Base-by-base conservation (phyloP, 1,140 invertebrate species). In the Cheumatopsyche charites region DNA sequence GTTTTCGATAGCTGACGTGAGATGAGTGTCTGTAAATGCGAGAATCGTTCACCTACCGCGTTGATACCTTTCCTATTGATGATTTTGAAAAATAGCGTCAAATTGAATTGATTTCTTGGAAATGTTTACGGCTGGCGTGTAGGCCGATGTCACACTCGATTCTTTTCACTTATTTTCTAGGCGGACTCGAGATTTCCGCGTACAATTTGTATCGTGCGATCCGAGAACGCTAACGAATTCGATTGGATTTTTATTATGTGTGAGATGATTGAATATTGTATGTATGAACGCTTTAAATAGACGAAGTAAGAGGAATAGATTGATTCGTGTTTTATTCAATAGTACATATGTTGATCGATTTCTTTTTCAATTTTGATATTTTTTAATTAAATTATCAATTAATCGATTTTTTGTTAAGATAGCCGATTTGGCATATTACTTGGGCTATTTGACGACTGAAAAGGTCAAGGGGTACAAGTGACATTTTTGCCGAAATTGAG, bases 61-160 rank as follows among this genome's bases (percentile, higher is more conserved):
- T 74, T 62, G 73, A 70, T 70, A 65, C 72, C 47, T 41, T 26
- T 62, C 36, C 45, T 70, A 72, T 74, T 74, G 73, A 74, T 72
- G 66, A 67, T 74, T 74, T 74, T 74, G 70, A 67, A 74, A 74
- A 74, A 74, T 74, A 72, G 73, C 73, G 73, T 74, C 65, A 74
- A 74, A 74, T 74, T 74, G 73, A 72, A 68, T 74, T 74, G 73
- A 74, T 74, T 73, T 74, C 73, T 55, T 29, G 62, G 73, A 74
- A 74, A 42, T 43, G 63, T 74, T 63, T 55, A 52, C 45, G 36
- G 25, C 63, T 58, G 70, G 55, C 73, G 73, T 74, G 73, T 29
- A 52, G 3, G 17, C 19, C 69, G 25, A 74, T 74, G 73, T 67
- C 62, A 69, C 72, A 65, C 66, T 58, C 13, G n/a, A n/a, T 55